These are phyloP conservation scores for Sardinella longiceps DNA, from an alignment of 2,797 vertebrate species.

Conservation along the genomic window DNA sequence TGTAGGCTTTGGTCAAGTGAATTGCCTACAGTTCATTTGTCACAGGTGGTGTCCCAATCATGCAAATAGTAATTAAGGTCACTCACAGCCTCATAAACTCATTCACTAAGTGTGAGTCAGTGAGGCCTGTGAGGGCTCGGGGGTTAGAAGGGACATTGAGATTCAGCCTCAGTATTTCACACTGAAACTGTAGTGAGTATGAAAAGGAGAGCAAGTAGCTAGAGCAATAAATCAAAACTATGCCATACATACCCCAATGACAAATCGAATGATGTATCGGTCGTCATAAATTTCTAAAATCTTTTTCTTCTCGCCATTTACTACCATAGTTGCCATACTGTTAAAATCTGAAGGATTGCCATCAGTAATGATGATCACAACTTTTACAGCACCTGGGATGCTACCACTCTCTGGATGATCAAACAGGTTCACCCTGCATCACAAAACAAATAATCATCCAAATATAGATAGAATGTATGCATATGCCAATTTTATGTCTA, in stretches of 20 bases:
- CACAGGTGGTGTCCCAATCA: no score
- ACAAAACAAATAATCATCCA: slow-evolving; percentile 39
- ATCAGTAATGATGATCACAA: slow-evolving; percentile 84
- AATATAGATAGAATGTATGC: neutral
- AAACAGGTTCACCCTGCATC: slow-evolving; percentile 65
- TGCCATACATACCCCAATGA: slow-evolving; percentile 75
- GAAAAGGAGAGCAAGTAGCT: no score
- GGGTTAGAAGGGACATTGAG: no score
- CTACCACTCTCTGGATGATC: slow-evolving; percentile 60
- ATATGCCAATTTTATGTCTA: no score
- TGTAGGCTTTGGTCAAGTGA: no score
- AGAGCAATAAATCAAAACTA: neutral
- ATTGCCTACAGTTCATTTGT: no score
- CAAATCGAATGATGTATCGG: slow-evolving; percentile 71
- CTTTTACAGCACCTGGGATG: slow-evolving; percentile 73
- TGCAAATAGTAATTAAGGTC: no score
- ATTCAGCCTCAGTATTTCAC: no score
- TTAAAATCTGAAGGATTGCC: slow-evolving; percentile 69
- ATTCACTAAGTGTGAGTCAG: no score
- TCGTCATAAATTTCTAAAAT: slow-evolving; percentile 36
- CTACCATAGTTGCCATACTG: accelerated
- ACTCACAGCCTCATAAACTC: no score
- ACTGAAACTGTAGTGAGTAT: no score
- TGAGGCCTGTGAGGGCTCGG: no score
- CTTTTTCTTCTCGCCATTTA: accelerated